Evolutionary conservation across 92 coral and sea anemone species (phyloP), one percentile per base, ranked within the genome.

Genomic region (Heteractis magnifica): DNA sequence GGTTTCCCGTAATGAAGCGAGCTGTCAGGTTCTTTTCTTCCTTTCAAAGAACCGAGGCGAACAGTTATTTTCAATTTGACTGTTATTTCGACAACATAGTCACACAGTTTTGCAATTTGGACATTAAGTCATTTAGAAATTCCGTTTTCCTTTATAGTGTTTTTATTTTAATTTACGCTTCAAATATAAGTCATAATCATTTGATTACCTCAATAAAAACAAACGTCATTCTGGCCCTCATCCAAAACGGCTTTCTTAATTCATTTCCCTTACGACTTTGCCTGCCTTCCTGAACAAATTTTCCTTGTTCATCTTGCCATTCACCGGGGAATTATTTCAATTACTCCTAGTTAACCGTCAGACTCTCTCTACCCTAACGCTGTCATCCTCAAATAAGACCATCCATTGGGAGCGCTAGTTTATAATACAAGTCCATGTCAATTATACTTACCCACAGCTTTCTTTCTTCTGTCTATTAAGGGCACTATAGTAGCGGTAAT

Each of bases 341-440:
- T 81, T 81, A 81, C 62, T n/a, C 6, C 51, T 65, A 59, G 73
- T 81, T 81, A 81, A 71, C 77, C 52, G 58, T 78, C 16, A 10
- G 56, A 48, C 79, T 76, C 79, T 41, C n/a, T 20, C 18, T 20
- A 14, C 14, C 13, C 51, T 6, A 8, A 70, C 48, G 10, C 44
- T 81, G 84, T 81, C 84, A 81, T 0, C 26, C 77, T 56, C 8
- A 12, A 81, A 81, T 68, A 52, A 85, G 78, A 77, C 48, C 77
- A 77, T 84, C 82, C 78, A 78, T 73, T 80, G 62, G 58, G 51
- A 56, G 70, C 80, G 14, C 79, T 49, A 34, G 4, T 80, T 13
- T 82, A 48, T 20, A 58, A 86, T 73, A 62, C 80, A 71, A 83
- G 90, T 55, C 56, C 72, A 68, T 79, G 85, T 83, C 78, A 83